Evolutionary conservation across 2,113 vertebrate species (phyloP).

Genomic region (Phyllopteryx taeniolatus): DNA sequence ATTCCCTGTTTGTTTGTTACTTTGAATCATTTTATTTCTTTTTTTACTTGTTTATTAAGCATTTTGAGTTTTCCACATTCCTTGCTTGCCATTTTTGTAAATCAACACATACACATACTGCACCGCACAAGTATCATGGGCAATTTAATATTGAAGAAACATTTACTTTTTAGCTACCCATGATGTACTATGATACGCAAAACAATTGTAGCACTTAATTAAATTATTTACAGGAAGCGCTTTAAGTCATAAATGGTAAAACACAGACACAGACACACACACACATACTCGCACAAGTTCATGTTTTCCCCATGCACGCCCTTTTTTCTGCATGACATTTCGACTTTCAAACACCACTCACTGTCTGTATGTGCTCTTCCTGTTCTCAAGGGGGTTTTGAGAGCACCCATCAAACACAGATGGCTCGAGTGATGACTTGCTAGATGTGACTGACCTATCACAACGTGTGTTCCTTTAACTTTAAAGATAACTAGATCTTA

Average conservation of each 20-base stretch:
- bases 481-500: conserved; percentile 40
- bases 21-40: too few relatives aligned
- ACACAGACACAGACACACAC: background rate
- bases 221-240: background rate
- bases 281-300: background rate
- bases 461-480: conserved; percentile 29
- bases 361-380: background rate
- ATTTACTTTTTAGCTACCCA: background rate
- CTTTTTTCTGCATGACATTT: conserved; percentile 25
- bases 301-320: background rate
- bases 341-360: conserved; percentile 4
- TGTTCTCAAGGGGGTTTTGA: conserved; percentile 22
- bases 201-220: background rate
- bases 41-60: too few relatives aligned
- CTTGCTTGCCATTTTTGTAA: too few relatives aligned
- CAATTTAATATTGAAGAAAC: background rate
- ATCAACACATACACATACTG: background rate
- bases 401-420: conserved; percentile 33
- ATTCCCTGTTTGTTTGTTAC: too few relatives aligned
- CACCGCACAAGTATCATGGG: background rate
- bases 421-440: conserved; percentile 44
- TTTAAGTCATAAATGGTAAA: background rate
- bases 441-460: conserved; percentile 48
- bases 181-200: background rate
- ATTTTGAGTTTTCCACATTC: too few relatives aligned